Percentiles rank a stretch among this genome's conserved stretches.
Conservation (phyloP, 2,797 vertebrate genomes). For the Hafferia zeledoni region DNA sequence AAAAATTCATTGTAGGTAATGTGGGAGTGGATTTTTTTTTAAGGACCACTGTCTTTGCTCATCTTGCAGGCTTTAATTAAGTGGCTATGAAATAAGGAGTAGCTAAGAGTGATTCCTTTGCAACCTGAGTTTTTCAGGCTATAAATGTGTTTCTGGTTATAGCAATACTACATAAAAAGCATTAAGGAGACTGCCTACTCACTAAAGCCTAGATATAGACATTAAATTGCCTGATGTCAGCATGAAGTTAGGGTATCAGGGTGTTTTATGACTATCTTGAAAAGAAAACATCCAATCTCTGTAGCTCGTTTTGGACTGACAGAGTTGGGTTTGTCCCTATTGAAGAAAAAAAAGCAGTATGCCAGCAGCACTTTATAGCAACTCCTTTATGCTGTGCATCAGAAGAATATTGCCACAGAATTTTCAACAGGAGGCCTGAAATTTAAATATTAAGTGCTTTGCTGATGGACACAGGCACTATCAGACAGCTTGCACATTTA, state of each 20-base stretch:
- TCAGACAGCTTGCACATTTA: neutral
- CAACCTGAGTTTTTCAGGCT: neutral
- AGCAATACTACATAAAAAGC: neutral
- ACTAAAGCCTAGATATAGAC: neutral
- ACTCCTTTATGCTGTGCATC: neutral
- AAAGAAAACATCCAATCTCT: neutral
- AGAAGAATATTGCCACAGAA: neutral
- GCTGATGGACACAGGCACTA: neutral
- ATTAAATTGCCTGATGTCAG: neutral
- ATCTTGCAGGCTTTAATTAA: neutral
- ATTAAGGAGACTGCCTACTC: neutral
- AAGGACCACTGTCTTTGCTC: neutral
- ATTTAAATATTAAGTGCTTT: conserved; percentile 3
- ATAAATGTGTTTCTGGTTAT: neutral
- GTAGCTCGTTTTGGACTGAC: neutral
- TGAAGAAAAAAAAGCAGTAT: neutral
- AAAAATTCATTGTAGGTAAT: neutral
- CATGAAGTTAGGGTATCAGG: neutral
- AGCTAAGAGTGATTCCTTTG: neutral
- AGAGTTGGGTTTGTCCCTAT: neutral
- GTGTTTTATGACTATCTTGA: neutral
- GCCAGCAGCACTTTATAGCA: neutral
- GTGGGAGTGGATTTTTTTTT: neutral
- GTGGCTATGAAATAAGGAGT: neutral
- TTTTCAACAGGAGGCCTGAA: neutral